Percentiles rank a stretch among this genome's conserved stretches.
phyloP scores from a whole-genome alignment of 2,797 vertebrate genomes.

The Pogonophryne albipinna region DNA sequence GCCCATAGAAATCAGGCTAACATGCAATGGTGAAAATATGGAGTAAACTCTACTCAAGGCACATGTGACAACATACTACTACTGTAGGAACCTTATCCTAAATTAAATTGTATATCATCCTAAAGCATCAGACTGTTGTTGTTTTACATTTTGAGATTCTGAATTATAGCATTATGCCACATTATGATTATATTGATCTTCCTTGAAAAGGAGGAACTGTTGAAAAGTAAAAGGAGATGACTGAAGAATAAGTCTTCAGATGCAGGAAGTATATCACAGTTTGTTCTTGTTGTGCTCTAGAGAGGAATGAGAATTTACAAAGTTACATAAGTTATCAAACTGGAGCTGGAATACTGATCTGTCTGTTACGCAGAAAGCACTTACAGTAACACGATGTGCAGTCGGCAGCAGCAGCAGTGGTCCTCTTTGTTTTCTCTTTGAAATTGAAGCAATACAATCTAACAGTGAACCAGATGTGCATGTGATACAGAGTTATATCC shows the following conservation, averaged over 20 bases:
- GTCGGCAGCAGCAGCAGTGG: not conserved
- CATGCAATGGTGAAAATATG: conserved; percentile 34
- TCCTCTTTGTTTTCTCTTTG: not conserved
- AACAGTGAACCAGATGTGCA: not conserved
- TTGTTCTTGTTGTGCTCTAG: conserved; percentile 5
- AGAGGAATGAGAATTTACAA: conserved; percentile 12
- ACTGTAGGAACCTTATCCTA: conserved; percentile 8
- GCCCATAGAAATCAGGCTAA: conserved; percentile 55
- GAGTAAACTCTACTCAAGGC: conserved; percentile 5
- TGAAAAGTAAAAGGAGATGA: not conserved
- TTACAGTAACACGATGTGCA: not conserved
- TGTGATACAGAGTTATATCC: not conserved
- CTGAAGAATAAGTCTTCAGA: not conserved
- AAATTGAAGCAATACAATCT: not conserved
- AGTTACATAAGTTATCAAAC: conserved; percentile 11
- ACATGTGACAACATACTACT: not conserved
- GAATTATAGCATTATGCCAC: not conserved
- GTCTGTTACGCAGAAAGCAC: conserved; percentile 4
- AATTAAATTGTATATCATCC: not conserved
- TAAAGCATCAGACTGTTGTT: not conserved
- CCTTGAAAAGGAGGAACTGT: not conserved
- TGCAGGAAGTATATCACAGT: conserved; percentile 2
- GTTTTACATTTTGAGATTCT: not conserved
- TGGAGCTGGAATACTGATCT: not conserved
- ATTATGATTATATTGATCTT: not conserved